A percentile compares a stretch with the other conserved stretches of the same genome.
Evolutionary conservation across 2,797 vertebrate genomes (phyloP).

Genomic region (Sphenopsis melanotis): DNA sequence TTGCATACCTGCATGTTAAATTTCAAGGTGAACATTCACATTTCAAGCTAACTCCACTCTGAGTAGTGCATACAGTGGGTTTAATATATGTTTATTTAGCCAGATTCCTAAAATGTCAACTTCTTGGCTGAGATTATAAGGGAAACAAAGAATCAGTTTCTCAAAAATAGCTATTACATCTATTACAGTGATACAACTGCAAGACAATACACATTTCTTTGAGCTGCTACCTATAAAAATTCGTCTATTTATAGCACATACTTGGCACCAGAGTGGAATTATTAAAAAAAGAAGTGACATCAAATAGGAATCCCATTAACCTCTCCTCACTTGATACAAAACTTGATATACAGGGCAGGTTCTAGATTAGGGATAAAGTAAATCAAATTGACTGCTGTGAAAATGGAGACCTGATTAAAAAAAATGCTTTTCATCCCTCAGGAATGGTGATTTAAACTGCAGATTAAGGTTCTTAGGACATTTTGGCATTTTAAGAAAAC

Average conservation of each 20-base stretch:
- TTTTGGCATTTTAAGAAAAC: background rate
- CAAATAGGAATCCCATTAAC: background rate
- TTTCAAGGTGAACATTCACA: background rate
- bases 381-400: background rate
- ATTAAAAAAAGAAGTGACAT: background rate
- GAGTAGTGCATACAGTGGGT: background rate
- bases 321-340: background rate
- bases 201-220: background rate
- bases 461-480: background rate
- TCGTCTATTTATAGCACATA: background rate
- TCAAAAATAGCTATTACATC: background rate
- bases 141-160: background rate
- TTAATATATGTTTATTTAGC: background rate
- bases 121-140: background rate
- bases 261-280: background rate
- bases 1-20: background rate
- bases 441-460: background rate
- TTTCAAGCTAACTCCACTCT: background rate
- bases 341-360: background rate
- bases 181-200: background rate
- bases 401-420: background rate
- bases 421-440: background rate
- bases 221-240: background rate
- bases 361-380: background rate
- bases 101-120: background rate